Base-by-base conservation (phyloP, 2,888 invertebrate genomes). In the Drosophila neonasuta region DNA sequence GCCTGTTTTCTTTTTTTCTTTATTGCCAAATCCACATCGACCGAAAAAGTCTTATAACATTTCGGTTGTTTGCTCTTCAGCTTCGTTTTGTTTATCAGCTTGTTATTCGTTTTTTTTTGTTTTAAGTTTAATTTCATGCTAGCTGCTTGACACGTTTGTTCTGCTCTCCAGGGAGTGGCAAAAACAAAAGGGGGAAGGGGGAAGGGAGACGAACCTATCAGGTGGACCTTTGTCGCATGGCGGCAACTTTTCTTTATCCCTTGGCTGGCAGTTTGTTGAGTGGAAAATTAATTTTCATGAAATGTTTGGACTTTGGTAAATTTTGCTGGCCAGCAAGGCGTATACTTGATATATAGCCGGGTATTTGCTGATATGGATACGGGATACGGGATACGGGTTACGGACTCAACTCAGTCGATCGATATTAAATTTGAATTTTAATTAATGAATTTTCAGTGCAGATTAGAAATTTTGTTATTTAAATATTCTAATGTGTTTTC, bases 91-190 rank as follows among this genome's bases (percentile, higher is more conserved):
- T 69, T 72, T 79, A 62, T 68, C 60, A 64, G 58, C 51, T 70
- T 70, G 52, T 13, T 60, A 67, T 69, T 55, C 60, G 65, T 24
- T 4, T 24, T 24, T 60, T 68, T 69, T 55, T 62, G 65, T 66
- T 70, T 62, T 69, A 59, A 81, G 68, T 79, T 79, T 69, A 80
- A 79, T 82, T 81, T 81, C 61, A 67, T 67, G 67, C 74, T 57
- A 52, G 60, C 48, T 64, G 77, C 71, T n/a, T 66, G 68, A 60
- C 70, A 69, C 73, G 65, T 67, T 63, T 39, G 45, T 42, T 6
- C 20, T 36, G 48, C n/a, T 65, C 55, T 50, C 41, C 41, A 13
- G 54, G 44, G 51, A 42, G 46, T 2, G 24, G 29, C 29, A 11
- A 36, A 3, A 20, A 62, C 17, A 41, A 24, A 36, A 36, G 24